Percentiles rank a stretch among this genome's conserved stretches.
phyloP scores from a whole-genome alignment of 2,797 vertebrate genomes.

The Brachyalestes nurse region DNA sequence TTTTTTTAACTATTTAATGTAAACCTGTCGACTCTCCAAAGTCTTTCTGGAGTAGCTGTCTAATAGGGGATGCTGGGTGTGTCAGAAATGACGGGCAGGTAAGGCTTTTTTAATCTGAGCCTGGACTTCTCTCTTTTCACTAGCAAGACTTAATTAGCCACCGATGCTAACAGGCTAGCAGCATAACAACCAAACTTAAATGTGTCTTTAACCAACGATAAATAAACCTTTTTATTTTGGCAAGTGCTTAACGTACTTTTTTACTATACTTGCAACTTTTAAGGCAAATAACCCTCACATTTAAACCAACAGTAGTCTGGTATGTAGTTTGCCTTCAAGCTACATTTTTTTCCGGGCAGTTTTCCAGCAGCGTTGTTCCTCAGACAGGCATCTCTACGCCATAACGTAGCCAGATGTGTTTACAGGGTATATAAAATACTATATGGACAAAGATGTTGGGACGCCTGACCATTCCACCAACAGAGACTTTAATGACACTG shows the following conservation, averaged over 20 bases:
- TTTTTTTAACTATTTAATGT: background rate
- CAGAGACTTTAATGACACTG: too few species aligned
- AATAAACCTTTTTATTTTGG: background rate
- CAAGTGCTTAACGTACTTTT: background rate
- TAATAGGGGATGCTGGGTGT: conserved; percentile 76
- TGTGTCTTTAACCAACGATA: background rate
- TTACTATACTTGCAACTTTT: background rate
- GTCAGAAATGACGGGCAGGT: conserved; percentile 81
- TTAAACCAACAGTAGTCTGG: background rate
- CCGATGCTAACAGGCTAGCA: conserved; percentile 12
- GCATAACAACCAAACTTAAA: too few species aligned
- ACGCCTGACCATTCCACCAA: too few species aligned
- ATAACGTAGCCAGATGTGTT: background rate
- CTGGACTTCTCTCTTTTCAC: background rate
- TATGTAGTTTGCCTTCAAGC: background rate
- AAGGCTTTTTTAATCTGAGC: background rate
- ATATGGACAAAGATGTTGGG: background rate
- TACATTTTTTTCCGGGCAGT: background rate
- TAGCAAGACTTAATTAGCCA: conserved; percentile 36
- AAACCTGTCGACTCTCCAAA: conserved; percentile 25
- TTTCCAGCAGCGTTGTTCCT: background rate
- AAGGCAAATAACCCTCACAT: background rate
- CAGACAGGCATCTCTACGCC: too few species aligned
- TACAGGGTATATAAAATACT: background rate
- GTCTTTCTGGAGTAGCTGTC: conserved; percentile 30